These are phyloP conservation scores for Sarcophaga subvicina DNA, from an alignment of 2,888 invertebrate species.

Conservation along the genomic window DNA sequence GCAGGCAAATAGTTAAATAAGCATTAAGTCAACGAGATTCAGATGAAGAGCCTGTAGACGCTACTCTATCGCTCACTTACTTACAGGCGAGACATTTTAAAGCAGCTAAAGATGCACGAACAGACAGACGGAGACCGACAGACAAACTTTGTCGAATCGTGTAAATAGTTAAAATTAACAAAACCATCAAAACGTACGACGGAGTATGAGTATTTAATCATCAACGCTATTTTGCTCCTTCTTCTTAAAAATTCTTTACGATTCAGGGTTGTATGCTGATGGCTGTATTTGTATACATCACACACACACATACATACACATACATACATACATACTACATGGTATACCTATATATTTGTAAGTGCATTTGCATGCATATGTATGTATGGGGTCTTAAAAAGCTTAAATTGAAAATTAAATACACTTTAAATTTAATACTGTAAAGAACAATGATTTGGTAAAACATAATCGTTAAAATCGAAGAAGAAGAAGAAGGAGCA, in stretches of 20 bases:
- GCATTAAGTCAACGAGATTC: constrained; percentile 66
- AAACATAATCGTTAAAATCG: too few species aligned
- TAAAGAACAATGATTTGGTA: background rate
- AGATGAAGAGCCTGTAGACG: constrained; percentile 10
- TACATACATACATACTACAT: too few species aligned
- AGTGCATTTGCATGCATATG: too few species aligned
- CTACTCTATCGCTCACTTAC: background rate
- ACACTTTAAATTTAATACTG: constrained; percentile 18
- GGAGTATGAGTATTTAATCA: constrained; percentile 59
- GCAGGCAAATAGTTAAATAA: constrained; percentile 66
- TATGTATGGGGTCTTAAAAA: too few species aligned
- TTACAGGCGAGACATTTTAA: constrained; percentile 46
- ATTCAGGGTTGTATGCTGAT: constrained; percentile 6
- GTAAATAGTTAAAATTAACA: constrained; percentile 56
- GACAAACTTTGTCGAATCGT: constrained; percentile 37
- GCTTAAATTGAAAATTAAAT: constrained; percentile 17
- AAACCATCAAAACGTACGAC: constrained; percentile 37
- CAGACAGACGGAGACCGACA: background rate
- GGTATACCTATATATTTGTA: too few species aligned
- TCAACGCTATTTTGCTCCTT: constrained; percentile 52
- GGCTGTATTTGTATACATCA: background rate
- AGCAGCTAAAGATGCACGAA: constrained; percentile 14
- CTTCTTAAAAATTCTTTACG: constrained; percentile 54
- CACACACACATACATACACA: too few species aligned
- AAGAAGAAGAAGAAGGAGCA: too few species aligned